Evolutionary conservation across 2,113 vertebrate species (phyloP), one percentile per base, ranked within the genome.

Genomic region (Bujurquina vittata): DNA sequence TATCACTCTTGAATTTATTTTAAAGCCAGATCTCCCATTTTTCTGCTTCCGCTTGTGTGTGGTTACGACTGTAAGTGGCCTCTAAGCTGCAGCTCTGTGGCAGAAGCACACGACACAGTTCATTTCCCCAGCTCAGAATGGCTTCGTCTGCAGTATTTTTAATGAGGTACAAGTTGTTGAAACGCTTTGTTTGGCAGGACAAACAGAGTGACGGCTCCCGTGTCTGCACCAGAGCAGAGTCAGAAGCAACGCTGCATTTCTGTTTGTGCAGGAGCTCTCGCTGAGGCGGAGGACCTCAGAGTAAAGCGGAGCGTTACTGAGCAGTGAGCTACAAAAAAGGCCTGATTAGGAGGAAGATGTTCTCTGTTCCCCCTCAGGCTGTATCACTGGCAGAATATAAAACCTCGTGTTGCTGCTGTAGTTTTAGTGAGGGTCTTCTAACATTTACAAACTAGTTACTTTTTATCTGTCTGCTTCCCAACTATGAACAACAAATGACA

Each of bases 241-340:
- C 0, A 0, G 37, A 65, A 65, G 43, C 1, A 4, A 0, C 1
- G 22, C n/a, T 67, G 37, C n/a, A 0, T 67, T 46, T 46, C 14
- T 23, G 1, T 0, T 14, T 26, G n/a, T 1, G 62, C 12, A 0
- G 62, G 37, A 43, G 22, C n/a, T 43, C 14, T 23, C 62, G 10
- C 12, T 46, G 22, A 67, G 37, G 14, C 33, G 1, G 40, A 67
- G 63, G 37, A 26, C 62, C 14, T 17, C 14, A 17, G 14, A 46
- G 22, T 8, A 3, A 18, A 46, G 63, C 63, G 2, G 22, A 67
- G 63, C 8, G 14, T 46, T 26, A 46, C 40, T 67, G 63, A 49
- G 46, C 46, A 17, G 46, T 2, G 43, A 46, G 63, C 37, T 49
- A 49, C 46, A 49, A 49, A 49, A 49, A 49, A 3, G 62, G n/a